Base-by-base conservation (phyloP, 2,888 invertebrate genomes). In the Dinocampus coccinellae region DNA sequence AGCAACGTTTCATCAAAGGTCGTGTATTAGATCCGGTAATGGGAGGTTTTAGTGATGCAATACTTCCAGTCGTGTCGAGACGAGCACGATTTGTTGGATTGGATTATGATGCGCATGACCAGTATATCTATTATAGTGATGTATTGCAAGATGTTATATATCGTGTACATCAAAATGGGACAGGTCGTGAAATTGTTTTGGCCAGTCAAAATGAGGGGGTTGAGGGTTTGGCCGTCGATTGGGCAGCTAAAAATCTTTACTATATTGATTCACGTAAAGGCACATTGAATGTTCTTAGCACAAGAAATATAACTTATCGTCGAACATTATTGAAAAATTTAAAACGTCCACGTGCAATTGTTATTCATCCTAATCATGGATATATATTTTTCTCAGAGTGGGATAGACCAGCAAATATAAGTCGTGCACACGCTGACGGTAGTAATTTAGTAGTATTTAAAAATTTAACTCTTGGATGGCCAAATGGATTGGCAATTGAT, bases 171-270 rank as follows among this genome's bases (percentile, higher is more conserved):
- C 90, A 93, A 74, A 94, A 94, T 80, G 94, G 94, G 58, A 93
- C 94, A 0, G 92, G 93, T 0, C 91, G 93, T 29, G 96, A 97
- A 88, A 97, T 96, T 69, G 97, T 98, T 0, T 87, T 98, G 42
- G 97, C 98, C 0, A 97, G 97, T 0, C 97, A 98, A 85, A 98
- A 98, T 84, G 98, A 98, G 88, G 98, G 98, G 0, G 97, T 98
- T 0, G 98, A 98, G 89, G 97, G 98, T 0, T 89, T 98, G 70
- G 97, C 97, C 0, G 95, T 97, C 0, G 97, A 98, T 85, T 98
- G 98, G 98, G 96, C 95, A 0, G 94, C 97, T 0, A 97, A 97
- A 86, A 97, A 97, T 87, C 89, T 98, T 6, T 98, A 97, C 88
- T 98, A 97, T 87, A 97, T 98, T 67, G 97, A 98, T 84, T 95